phyloP scores from a whole-genome alignment of 2,797 vertebrate genomes.

The Novumbra hubbsi region DNA sequence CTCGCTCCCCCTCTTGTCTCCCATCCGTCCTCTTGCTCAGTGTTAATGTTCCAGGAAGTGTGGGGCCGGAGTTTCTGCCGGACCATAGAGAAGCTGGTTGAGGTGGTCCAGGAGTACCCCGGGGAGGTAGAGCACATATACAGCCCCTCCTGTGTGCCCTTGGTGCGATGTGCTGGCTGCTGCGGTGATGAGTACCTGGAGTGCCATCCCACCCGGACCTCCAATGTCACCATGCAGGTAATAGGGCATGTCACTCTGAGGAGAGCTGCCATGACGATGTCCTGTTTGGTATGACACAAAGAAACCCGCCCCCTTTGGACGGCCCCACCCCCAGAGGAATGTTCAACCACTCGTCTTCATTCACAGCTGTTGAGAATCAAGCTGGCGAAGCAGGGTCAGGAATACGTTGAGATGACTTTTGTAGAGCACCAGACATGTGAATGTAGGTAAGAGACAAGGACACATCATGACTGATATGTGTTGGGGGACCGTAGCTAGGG shows the following conservation, averaged over 20 bases:
- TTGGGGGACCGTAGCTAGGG: constrained; percentile 17
- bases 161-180: constrained; percentile 90
- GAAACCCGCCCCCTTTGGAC: not conserved
- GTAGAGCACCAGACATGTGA: constrained; percentile 88
- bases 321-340: not conserved
- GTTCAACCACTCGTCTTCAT: constrained; percentile 26
- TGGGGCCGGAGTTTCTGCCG: constrained; percentile 93
- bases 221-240: constrained; percentile 92
- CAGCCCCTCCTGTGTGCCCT: constrained; percentile 88
- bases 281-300: not conserved
- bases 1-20: not conserved
- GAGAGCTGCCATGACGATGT: not conserved
- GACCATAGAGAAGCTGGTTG: constrained; percentile 89
- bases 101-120: constrained; percentile 86
- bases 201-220: constrained; percentile 80
- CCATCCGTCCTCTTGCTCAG: constrained; percentile 54
- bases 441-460: constrained; percentile 86
- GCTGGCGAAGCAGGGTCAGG: constrained; percentile 73
- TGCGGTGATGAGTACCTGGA: constrained; percentile 89
- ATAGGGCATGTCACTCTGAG: not conserved
- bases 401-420: constrained; percentile 90
- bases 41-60: constrained; percentile 88
- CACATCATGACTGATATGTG: constrained; percentile 23
- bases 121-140: constrained; percentile 88
- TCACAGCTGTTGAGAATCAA: constrained; percentile 87